Evolutionary conservation across 2,113 vertebrate genomes (phyloP).

Genomic region (Hiodon alosoides): DNA sequence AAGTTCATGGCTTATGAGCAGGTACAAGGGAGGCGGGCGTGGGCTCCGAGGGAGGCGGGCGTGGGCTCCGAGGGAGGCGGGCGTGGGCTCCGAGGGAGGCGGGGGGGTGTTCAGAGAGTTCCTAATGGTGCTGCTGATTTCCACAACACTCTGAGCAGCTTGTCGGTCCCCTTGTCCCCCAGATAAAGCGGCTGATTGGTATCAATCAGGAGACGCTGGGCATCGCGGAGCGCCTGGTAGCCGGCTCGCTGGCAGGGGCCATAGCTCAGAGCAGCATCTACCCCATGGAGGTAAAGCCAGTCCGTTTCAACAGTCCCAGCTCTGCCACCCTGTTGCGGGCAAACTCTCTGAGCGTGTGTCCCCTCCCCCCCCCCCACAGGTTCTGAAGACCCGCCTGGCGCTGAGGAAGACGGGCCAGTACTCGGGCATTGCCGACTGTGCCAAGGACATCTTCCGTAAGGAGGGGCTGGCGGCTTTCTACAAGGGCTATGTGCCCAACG

Average conservation of each 20-base stretch:
- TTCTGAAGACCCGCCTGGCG: slow-evolving; percentile 88
- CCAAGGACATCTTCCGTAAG: slow-evolving; percentile 74
- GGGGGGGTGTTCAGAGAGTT: too few species aligned
- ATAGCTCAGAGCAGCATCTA: slow-evolving; percentile 95
- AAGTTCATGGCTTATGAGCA: slow-evolving; percentile 98
- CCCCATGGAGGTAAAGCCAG: slow-evolving; percentile 85
- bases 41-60: background rate
- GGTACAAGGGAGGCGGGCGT: slow-evolving; percentile 47
- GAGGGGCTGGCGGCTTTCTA: slow-evolving; percentile 86
- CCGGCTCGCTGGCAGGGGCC: slow-evolving; percentile 84
- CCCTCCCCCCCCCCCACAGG: slow-evolving; percentile 53
- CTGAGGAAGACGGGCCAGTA: slow-evolving; percentile 85
- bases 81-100: slow-evolving; percentile 47
- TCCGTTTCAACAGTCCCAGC: background rate
- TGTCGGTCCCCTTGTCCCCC: background rate
- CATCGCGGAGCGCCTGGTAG: slow-evolving; percentile 79
- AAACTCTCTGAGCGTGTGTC: background rate
- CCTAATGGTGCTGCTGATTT: background rate
- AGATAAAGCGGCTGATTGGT: slow-evolving; percentile 87
- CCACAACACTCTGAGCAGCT: background rate
- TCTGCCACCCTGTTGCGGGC: background rate
- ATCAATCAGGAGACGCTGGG: slow-evolving; percentile 75
- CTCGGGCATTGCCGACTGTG: slow-evolving; percentile 79
- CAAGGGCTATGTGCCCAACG: slow-evolving; percentile 92
- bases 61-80: slow-evolving; percentile 48